Percentiles rank a stretch among this genome's conserved stretches.
Evolutionary conservation across 2,888 invertebrate species (phyloP).

Genomic region (Eupithecia insigniata): DNA sequence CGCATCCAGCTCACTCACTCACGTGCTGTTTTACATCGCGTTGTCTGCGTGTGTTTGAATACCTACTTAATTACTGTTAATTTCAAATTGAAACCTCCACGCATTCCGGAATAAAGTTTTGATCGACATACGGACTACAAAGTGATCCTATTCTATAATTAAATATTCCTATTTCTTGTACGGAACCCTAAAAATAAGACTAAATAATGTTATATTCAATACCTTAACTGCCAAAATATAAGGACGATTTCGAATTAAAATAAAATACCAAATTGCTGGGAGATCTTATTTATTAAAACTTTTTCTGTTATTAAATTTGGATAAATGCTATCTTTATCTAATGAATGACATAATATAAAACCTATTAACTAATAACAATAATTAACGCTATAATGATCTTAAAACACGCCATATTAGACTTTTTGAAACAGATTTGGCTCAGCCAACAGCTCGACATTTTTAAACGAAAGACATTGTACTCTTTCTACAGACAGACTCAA

Average conservation of each 20-base stretch:
- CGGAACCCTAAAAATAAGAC: too few relatives aligned
- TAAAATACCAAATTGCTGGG: slow-evolving; percentile 38
- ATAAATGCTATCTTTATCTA: slow-evolving; percentile 50
- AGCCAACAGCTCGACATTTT: not conserved
- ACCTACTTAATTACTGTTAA: too few relatives aligned
- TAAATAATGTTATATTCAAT: not conserved
- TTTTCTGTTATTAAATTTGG: slow-evolving; percentile 41
- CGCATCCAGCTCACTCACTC: too few relatives aligned
- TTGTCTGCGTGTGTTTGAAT: too few relatives aligned
- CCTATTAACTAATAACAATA: slow-evolving; percentile 45
- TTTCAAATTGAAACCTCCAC: too few relatives aligned
- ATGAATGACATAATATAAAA: too few relatives aligned
- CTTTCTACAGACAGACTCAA: too few relatives aligned
- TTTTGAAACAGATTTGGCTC: not conserved
- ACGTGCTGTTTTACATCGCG: too few relatives aligned
- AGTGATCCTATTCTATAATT: too few relatives aligned
- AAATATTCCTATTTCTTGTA: too few relatives aligned
- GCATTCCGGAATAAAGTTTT: too few relatives aligned
- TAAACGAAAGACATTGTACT: not conserved
- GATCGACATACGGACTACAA: too few relatives aligned
- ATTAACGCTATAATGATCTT: slow-evolving; percentile 22
- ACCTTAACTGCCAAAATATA: not conserved
- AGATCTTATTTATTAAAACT: slow-evolving; percentile 51
- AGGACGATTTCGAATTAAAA: slow-evolving; percentile 30
- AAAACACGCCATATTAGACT: not conserved